Evolutionary conservation across 2,113 vertebrate genomes (phyloP).

Genomic region (Emydocephalus ijimae): DNA sequence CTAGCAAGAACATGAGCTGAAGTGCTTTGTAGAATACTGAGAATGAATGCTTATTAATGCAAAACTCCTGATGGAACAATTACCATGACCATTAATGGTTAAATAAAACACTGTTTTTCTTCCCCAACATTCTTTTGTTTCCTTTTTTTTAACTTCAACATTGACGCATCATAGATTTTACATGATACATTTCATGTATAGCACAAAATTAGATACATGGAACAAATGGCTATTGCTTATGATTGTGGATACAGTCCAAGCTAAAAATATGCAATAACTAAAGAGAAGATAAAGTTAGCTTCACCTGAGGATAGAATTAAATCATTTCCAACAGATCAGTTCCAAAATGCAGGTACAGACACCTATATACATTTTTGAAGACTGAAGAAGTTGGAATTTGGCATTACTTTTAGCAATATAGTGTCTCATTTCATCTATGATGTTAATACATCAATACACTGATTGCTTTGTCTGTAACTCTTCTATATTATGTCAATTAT

Average conservation of each 20-base stretch:
- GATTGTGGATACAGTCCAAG: conserved; percentile 20
- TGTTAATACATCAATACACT: too few species aligned
- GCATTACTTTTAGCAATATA: not conserved
- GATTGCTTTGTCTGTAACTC: not conserved
- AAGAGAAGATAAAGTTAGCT: not conserved
- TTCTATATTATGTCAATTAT: conserved; percentile 39
- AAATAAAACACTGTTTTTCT: not conserved
- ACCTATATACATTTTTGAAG: not conserved
- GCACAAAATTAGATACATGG: not conserved
- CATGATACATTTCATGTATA: not conserved
- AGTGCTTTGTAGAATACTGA: not conserved
- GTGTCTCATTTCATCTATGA: not conserved
- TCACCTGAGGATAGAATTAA: not conserved
- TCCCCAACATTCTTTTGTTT: not conserved
- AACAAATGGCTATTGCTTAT: conserved; percentile 35
- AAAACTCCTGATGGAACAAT: not conserved
- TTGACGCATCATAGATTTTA: not conserved
- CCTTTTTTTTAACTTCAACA: conserved; percentile 15
- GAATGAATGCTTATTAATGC: not conserved
- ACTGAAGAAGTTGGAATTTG: not conserved
- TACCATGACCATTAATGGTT: not conserved
- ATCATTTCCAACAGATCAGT: not conserved
- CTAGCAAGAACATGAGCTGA: not conserved
- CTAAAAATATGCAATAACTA: not conserved
- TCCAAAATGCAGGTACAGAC: not conserved